These are phyloP conservation scores for Scaptomyza montana DNA, from an alignment of 1,140 invertebrate species.

Conservation along the genomic window DNA sequence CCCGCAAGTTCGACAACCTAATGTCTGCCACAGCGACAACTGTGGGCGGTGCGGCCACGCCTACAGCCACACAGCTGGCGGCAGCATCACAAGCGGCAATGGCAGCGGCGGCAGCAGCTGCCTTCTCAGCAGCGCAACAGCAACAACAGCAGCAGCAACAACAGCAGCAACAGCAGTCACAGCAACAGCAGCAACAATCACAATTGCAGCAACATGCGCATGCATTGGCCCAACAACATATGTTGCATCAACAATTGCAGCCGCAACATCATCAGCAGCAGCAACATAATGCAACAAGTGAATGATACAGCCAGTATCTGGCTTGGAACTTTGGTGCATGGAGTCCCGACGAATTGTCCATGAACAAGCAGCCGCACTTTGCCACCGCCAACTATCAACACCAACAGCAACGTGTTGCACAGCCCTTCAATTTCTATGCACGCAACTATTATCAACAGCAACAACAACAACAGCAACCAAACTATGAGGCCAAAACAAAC, in stretches of 20 bases:
- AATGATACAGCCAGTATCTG: conserved; percentile 83
- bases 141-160: conserved; percentile 67
- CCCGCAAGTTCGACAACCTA: conserved; percentile 90
- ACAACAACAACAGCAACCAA: not conserved
- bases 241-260: conserved; percentile 70
- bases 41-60: conserved; percentile 85
- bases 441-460: conserved; percentile 48
- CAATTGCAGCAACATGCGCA: conserved; percentile 83
- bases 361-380: conserved; percentile 58
- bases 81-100: conserved; percentile 74
- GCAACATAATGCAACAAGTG: conserved; percentile 78
- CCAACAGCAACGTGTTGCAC: conserved; percentile 35
- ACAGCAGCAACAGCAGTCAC: conserved; percentile 78
- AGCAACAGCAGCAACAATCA: conserved; percentile 54
- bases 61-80: conserved; percentile 79
- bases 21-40: conserved; percentile 85
- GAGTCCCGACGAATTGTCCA: conserved; percentile 67
- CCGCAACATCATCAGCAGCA: conserved; percentile 74
- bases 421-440: conserved; percentile 45
- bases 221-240: conserved; percentile 72
- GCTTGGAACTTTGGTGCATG: conserved; percentile 77
- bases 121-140: conserved; percentile 67
- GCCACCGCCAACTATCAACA: conserved; percentile 45
- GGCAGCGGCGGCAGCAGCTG: conserved; percentile 80
- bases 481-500: conserved; percentile 22